Base-by-base conservation (phyloP, 2,888 invertebrate genomes). In the Melipona beecheii region DNA sequence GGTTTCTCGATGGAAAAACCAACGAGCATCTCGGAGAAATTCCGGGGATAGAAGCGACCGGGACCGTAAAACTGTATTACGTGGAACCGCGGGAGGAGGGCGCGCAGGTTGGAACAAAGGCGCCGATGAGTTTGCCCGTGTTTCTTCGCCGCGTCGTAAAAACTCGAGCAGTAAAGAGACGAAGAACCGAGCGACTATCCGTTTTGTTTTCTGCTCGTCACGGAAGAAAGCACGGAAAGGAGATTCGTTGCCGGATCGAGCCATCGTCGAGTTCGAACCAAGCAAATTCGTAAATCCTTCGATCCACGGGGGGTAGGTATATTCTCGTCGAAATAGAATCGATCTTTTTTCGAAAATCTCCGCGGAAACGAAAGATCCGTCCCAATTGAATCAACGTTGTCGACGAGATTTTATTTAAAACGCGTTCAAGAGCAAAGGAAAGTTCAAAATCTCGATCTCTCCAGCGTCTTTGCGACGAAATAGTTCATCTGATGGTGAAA, bases 21-120 rank as follows among this genome's bases (percentile, higher is more conserved):
- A 76, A 66, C 43, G 69, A 66, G 62, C 27, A 43, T 52, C 76
- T 52, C 66, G 58, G 60, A 62, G 73, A 81, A 82, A 88, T 88
- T 81, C 69, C 72, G 75, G 76, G 75, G 75, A 81, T 60, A 73
- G 71, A 43, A 69, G 68, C 71, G 43, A 69, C 78, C 78, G 19
- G 31, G 58, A 54, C 69, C 86, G 58, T 89, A 89, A 89, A 89
- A 89, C 54, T 60, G 70, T 83, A 86, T 89, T 89, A 87, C 81
- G 81, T 52, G 83, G 79, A 75, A 78, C 43, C 81, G 83, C 56
- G 74, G 17, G 27, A 49, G 43, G 78, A 15, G 27, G 70, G 71
- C 60, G 60, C 74, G 75, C 70, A 71, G 69, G 71, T 64, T 60
- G 60, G 77, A 82, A 82, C 84, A 86, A 88, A 87, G 80, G 78